These are phyloP conservation scores for Otolemur crassicaudatus DNA, from an alignment of 2,797 vertebrate species.

Conservation along the genomic window DNA sequence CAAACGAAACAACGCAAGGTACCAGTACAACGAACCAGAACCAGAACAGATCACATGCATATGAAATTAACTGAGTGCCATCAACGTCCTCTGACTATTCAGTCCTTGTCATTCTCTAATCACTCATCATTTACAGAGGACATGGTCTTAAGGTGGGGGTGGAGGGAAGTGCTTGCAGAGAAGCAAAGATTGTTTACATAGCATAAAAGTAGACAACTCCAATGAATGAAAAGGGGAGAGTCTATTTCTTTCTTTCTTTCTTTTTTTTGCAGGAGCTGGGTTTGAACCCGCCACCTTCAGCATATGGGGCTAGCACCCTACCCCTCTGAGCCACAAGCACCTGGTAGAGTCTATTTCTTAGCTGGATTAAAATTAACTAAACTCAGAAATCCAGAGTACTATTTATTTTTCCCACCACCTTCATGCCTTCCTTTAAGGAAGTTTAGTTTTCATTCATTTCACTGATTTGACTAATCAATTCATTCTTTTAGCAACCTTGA, in stretches of 20 bases:
- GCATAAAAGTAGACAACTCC: neutral
- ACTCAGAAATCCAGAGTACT: neutral
- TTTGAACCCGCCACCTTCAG: too few relatives aligned
- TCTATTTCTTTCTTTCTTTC: neutral
- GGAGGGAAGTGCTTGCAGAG: neutral
- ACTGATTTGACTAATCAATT: neutral
- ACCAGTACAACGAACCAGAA: neutral
- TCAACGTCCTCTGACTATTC: neutral
- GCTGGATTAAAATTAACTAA: constrained; percentile 13
- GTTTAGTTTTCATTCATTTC: constrained; percentile 45
- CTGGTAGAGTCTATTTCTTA: neutral
- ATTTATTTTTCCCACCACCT: neutral
- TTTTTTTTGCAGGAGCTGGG: too few relatives aligned
- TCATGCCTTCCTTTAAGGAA: neutral
- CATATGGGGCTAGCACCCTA: too few relatives aligned
- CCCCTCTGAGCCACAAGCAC: too few relatives aligned
- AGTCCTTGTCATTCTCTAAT: constrained; percentile 32
- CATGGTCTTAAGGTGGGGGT: neutral
- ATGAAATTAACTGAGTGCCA: constrained; percentile 63
- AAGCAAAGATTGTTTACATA: constrained; percentile 45
- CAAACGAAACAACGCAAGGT: constrained; percentile 12
- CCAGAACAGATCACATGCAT: constrained; percentile 26
- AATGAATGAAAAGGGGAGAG: neutral
- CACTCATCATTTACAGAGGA: constrained; percentile 46
- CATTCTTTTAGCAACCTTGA: constrained; percentile 50